Evolutionary conservation across 2,113 vertebrate genomes (phyloP).

Genomic region (Neodon shergylaensis): DNA sequence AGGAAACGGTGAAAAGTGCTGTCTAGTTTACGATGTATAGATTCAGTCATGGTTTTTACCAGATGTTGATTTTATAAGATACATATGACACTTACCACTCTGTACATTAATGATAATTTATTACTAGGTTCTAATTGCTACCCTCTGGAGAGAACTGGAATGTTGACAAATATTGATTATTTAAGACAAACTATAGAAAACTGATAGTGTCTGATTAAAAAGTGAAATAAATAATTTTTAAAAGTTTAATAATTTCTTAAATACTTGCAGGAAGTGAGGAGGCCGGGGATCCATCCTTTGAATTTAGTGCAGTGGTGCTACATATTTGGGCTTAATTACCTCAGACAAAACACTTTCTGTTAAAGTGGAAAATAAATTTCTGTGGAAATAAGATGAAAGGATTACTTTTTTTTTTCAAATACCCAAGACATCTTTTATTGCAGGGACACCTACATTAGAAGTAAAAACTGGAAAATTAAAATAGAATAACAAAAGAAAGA

Average conservation of each 20-base stretch:
- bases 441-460: not conserved
- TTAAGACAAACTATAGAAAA: conserved; percentile 81
- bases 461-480: not conserved
- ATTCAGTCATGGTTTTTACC: conserved; percentile 77
- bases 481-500: not conserved
- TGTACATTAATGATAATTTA: conserved; percentile 84
- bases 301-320: conserved; percentile 7
- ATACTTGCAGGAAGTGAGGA: conserved; percentile 59
- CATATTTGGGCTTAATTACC: conserved; percentile 44
- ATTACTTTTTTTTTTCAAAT: not conserved
- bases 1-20: conserved; percentile 77
- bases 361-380: not conserved
- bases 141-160: conserved; percentile 83
- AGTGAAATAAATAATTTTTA: not conserved
- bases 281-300: conserved; percentile 9
- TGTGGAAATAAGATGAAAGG: not conserved
- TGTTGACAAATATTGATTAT: conserved; percentile 87
- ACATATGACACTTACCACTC: conserved; percentile 80
- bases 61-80: conserved; percentile 84
- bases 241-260: conserved; percentile 47
- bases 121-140: conserved; percentile 81
- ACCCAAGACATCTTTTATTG: not conserved
- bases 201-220: conserved; percentile 68
- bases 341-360: not conserved
- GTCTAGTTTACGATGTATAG: conserved; percentile 73